These are phyloP conservation scores for Cyprinodon tularosa DNA, from an alignment of 2,113 vertebrate genomes.

Conservation along the genomic window DNA sequence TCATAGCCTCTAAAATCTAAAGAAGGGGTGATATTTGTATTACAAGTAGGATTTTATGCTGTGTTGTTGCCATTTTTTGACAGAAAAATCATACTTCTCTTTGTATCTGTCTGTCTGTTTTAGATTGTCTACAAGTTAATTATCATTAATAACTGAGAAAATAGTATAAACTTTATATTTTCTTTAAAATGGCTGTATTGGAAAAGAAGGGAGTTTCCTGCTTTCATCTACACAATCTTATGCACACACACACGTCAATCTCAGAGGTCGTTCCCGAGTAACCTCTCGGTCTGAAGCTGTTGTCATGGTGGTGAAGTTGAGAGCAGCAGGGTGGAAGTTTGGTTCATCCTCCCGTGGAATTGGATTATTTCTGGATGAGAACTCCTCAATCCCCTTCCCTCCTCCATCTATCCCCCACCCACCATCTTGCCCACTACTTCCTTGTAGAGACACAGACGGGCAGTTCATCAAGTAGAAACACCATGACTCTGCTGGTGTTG, in stretches of 20 bases:
- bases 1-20: not conserved
- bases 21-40: not conserved
- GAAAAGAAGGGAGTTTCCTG: constrained; percentile 23
- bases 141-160: not conserved
- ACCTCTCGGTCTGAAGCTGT: constrained; percentile 62
- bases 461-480: constrained; percentile 54
- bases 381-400: not conserved
- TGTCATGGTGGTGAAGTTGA: constrained; percentile 66
- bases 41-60: not conserved
- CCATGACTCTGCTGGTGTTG: constrained; percentile 25
- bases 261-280: constrained; percentile 46
- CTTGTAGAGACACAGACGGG: constrained; percentile 50
- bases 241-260: constrained; percentile 28
- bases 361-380: constrained; percentile 74
- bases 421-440: constrained; percentile 3
- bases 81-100: not conserved
- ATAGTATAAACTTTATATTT: not conserved
- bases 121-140: not conserved
- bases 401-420: not conserved
- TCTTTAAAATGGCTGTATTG: not conserved
- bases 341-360: constrained; percentile 70
- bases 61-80: not conserved
- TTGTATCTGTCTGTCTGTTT: not conserved
- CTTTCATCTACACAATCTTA: constrained; percentile 9
- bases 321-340: constrained; percentile 64